phyloP scores from a whole-genome alignment of 2,797 vertebrate genomes.

The Spinus pinus region DNA sequence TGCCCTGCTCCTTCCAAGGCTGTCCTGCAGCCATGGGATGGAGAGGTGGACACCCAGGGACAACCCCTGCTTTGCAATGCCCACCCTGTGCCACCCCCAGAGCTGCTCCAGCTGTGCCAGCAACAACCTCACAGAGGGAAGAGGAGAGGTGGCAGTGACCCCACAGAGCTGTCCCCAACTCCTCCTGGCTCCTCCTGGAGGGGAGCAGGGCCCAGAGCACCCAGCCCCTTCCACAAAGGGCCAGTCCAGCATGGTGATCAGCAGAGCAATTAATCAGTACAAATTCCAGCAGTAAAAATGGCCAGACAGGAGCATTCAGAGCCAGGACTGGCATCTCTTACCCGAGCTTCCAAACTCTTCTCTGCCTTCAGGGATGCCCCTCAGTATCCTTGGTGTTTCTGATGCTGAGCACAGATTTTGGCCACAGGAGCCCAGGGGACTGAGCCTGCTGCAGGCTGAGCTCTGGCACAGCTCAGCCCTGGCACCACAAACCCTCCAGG shows the following conservation, averaged over 20 bases:
- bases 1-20: too few species aligned
- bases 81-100: not conserved
- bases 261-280: not conserved
- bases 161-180: fast-evolving
- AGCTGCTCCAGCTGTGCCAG: not conserved
- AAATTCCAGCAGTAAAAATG: fast-evolving
- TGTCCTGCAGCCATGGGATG: not conserved
- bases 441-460: not conserved
- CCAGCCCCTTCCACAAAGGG: fast-evolving
- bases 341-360: not conserved
- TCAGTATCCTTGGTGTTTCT: fast-evolving
- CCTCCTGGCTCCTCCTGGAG: fast-evolving
- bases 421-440: fast-evolving
- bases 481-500: not conserved
- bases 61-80: not conserved
- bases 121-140: fast-evolving
- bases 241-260: not conserved
- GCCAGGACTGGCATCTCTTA: not conserved
- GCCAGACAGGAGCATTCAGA: not conserved
- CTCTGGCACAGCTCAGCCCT: not conserved
- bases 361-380: not conserved
- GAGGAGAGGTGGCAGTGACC: fast-evolving
- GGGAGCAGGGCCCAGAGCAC: fast-evolving
- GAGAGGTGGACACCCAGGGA: fast-evolving
- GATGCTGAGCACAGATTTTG: fast-evolving